A percentile compares a stretch with the other conserved stretches of the same genome.
Evolutionary conservation across 2,888 invertebrate genomes (phyloP).

Genomic region (Escarpia spicata): DNA sequence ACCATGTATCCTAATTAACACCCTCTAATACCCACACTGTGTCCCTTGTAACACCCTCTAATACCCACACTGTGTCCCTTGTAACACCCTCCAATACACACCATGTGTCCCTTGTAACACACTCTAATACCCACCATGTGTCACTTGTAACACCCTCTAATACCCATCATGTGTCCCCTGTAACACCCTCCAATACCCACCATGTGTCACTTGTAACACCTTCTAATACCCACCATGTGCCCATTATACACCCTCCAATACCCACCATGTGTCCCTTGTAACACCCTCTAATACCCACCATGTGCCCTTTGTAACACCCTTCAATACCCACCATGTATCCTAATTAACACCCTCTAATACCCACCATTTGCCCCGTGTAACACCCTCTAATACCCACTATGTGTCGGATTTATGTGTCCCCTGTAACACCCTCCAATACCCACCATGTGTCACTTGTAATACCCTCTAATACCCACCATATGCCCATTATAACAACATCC

Average conservation of each 20-base stretch:
- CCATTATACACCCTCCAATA: slow-evolving; percentile 61
- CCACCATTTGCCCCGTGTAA: slow-evolving; percentile 52
- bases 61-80: slow-evolving; percentile 52
- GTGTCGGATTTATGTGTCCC: no score
- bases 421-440: slow-evolving; percentile 45
- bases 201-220: slow-evolving; percentile 51
- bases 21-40: slow-evolving; percentile 54
- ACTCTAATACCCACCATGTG: slow-evolving; percentile 56
- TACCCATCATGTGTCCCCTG: slow-evolving; percentile 48
- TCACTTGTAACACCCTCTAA: slow-evolving; percentile 62
- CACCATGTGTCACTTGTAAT: slow-evolving; percentile 62
- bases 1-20: slow-evolving; percentile 42
- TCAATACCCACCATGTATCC: no score
- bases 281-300: slow-evolving; percentile 52
- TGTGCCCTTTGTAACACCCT: slow-evolving; percentile 63
- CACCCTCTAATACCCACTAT: slow-evolving; percentile 55
- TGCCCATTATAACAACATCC: slow-evolving; percentile 59
- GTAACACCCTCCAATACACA: slow-evolving; percentile 56
- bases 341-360: no score
- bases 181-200: slow-evolving; percentile 57
- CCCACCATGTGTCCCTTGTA: slow-evolving; percentile 50
- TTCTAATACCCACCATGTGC: slow-evolving; percentile 54
- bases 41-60: slow-evolving; percentile 61
- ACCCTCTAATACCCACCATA: slow-evolving; percentile 54
- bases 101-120: slow-evolving; percentile 48